Base-by-base conservation (phyloP, 2,888 invertebrate species). In the Lasioglossum marginatum region DNA sequence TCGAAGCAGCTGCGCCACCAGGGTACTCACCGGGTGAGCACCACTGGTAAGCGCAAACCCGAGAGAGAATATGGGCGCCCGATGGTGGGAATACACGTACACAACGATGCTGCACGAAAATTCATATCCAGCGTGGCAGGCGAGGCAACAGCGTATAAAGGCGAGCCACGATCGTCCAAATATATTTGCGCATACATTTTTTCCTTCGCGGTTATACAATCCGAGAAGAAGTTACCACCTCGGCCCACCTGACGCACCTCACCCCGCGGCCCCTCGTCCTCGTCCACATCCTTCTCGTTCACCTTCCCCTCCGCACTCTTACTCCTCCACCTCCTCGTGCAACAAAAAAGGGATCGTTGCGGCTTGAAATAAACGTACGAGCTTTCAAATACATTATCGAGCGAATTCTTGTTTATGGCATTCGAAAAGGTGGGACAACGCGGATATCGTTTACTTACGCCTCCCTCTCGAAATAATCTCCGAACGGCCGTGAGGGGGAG, bases 171-270 rank as follows among this genome's bases (percentile, higher is more conserved):
- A 88, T 82, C 91, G 86, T 91, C 91, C 82, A 89, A 91, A 91
- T 91, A 91, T 91, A 91, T 91, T 91, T 89, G 89, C 90, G 90
- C 91, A 90, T 91, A 91, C 91, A 91, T 91, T 91, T 91, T 86
- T 91, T 86, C 81, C 57, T 52, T 81, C 83, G 87, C 87, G 90
- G 87, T 90, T 89, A 90, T 90, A 90, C 90, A 90, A 90, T 91
- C 90, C 86, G 70, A 70, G 40, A 81, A 57, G 83, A 82, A 71
- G 86, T 82, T 79, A 74, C 87, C 72, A 78, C 63, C 82, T 70
- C 78, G 34, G 68, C 68, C 77, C 60, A 52, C 70, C 73, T 34
- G 37, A 12, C 43, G 57, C 75, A 45, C 12, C 48, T 37, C 68
- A 4, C 23, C 37, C 68, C 37, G 23, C 23, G 37, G 37, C 37